These are phyloP conservation scores for Agapornis canus DNA, from an alignment of 2,797 vertebrate genomes.

Conservation along the genomic window DNA sequence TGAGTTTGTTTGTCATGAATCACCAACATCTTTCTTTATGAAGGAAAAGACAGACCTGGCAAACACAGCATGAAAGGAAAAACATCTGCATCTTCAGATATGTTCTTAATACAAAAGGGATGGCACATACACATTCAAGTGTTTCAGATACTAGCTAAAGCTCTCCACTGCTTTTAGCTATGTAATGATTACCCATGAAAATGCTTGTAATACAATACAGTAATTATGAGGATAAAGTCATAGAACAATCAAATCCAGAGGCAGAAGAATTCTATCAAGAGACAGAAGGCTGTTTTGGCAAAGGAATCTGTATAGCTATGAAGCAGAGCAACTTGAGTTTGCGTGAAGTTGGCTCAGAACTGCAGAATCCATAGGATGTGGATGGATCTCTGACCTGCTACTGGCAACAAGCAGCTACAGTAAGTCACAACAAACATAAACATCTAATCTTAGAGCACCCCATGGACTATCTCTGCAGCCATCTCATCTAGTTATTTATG, in stretches of 20 bases:
- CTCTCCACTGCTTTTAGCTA: neutral
- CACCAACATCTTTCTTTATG: neutral
- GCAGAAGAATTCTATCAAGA: neutral
- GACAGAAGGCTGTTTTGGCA: neutral
- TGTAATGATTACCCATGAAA: neutral
- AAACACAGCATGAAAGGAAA: neutral
- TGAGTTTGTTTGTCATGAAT: constrained; percentile 16
- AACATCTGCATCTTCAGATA: neutral
- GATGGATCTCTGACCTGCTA: neutral
- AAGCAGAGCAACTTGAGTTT: neutral
- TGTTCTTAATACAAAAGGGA: neutral
- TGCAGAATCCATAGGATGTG: neutral
- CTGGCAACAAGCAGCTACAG: neutral
- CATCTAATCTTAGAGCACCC: neutral
- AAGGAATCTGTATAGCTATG: neutral
- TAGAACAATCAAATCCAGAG: neutral
- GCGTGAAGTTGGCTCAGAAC: neutral
- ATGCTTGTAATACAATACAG: neutral
- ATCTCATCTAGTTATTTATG: neutral
- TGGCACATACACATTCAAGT: neutral
- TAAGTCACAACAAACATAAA: neutral
- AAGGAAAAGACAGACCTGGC: neutral
- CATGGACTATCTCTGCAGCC: neutral
- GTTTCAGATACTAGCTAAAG: neutral
- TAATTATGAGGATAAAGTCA: neutral